Base-by-base conservation (phyloP, 2,113 vertebrate species). In the Arenaria interpres region DNA sequence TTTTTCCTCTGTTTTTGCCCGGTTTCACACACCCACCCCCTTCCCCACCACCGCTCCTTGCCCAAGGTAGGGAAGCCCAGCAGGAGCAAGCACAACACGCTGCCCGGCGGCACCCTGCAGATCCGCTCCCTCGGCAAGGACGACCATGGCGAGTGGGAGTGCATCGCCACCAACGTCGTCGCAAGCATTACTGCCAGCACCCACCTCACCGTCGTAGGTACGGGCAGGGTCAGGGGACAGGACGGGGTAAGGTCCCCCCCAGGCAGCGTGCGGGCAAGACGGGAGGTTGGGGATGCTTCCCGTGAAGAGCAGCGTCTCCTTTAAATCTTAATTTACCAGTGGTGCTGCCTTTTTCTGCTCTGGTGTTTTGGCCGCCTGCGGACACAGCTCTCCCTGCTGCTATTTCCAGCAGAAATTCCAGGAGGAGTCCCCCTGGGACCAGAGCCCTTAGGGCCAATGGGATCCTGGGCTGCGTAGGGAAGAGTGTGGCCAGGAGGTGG, bases 171-270 rank as follows among this genome's bases (percentile, higher is more conserved):
- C 97, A 99, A 99, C 62, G 98, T 99, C 83, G 99, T 99, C 97
- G 99, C 99, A 13, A 99, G 99, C 99, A 99, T 99, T 98, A 99
- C 99, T 99, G 99, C 99, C 99, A 99, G 99, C 98, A 99, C 99
- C 60, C 99, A 98, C 95, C 99, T 99, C 96, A 99, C 99, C 13
- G 99, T 99, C 97, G 99, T 99, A 79, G 99, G 99, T 99, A 98
- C 0, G 90, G 66, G 30, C 73, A 25, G 32, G 37, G 20, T 21
- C 12, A 15, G 45, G 71, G 45, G 45, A 45, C 45, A 16, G 14
- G 71, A 18, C 6, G 27, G 17, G 54, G 60, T 35, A 22, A 32
- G 57, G 66, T 33, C n/a, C 32, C 48, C 28, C 8, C 39, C 53
- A 7, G 82, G 85, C 39, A 5, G 17, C 1, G 1, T 20, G 10